Percentiles rank a stretch among this genome's conserved stretches.
These are phyloP conservation scores for Tanypteryx hageni DNA, from an alignment of 2,888 invertebrate species.

Conservation along the genomic window DNA sequence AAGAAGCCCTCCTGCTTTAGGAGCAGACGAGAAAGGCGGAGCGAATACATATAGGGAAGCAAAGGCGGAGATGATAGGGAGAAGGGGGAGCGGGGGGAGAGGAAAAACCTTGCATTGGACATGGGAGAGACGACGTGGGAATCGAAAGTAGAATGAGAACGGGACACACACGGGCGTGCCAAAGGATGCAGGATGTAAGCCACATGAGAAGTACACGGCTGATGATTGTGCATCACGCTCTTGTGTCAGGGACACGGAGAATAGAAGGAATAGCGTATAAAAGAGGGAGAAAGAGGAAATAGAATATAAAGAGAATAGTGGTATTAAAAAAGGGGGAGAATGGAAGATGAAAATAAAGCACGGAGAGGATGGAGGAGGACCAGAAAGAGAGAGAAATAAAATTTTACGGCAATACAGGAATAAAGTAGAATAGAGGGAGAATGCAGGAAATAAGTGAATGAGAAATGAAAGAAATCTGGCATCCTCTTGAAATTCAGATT, in stretches of 20 bases:
- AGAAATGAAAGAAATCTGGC: no score
- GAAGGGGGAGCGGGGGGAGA: neutral
- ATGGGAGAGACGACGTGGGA: slow-evolving; percentile 52
- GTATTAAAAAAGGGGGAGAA: neutral
- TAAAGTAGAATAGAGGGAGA: no score
- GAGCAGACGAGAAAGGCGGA: neutral
- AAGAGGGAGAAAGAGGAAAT: neutral
- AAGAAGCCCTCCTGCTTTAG: no score
- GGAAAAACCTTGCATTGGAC: slow-evolving; percentile 52
- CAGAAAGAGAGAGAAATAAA: neutral
- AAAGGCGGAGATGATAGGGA: neutral
- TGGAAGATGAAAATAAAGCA: neutral
- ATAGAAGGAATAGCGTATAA: neutral
- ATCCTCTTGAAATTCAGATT: no score
- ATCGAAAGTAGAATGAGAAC: slow-evolving; percentile 12
- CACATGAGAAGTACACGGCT: slow-evolving; percentile 40
- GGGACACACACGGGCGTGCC: neutral
- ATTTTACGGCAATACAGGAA: neutral
- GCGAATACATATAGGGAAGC: neutral
- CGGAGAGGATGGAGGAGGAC: neutral
- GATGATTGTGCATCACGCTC: slow-evolving; percentile 49
- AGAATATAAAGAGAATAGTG: neutral
- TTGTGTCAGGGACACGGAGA: slow-evolving; percentile 14
- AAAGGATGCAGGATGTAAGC: slow-evolving; percentile 43
- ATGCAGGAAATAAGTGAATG: no score